Evolutionary conservation across 2,113 vertebrate genomes (phyloP), one percentile per base, ranked within the genome.

Genomic region (Daboia siamensis): DNA sequence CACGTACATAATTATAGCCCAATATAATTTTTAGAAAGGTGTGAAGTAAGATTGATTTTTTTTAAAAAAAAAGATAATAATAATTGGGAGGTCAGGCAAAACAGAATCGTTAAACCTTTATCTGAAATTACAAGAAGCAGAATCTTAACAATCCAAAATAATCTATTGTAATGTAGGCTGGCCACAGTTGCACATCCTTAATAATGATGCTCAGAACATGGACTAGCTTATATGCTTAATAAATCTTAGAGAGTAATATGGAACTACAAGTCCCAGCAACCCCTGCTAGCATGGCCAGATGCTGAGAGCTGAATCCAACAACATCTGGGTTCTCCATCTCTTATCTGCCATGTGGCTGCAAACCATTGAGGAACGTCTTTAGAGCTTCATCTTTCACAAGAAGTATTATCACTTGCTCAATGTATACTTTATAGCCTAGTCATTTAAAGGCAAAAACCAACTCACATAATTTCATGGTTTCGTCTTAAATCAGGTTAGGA

Each of bases 141-240:
- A 26, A 91, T 88, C 89, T 46, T 93, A 90, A 89, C 93, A 93
- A 93, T 94, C 93, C 92, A 92, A 93, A 92, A 92, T 91, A 94
- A 93, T 93, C 86, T 95, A 95, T 90, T 95, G 57, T 85, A 95
- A 20, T 94, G 23, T 17, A 6, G 2, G 17, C 12, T 55, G 80
- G 94, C 95, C 85, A 90, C 80, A 94, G 95, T 10, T 96, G 93
- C 52, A 59, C 23, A 93, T 92, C 54, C 85, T 90, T 90, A 92
- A 80, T 89, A 59, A 29, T 92, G 91, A 96, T 94, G 93, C 90
- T 54, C 13, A 33, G 29, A 74, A 33, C n/a, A 8, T 17, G n/a
- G 64, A 2, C n/a, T 74, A 69, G 29, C 4, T 74, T 33, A 33
- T 7, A 74, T 39, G 3, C n/a, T 74, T 33, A 39, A 74, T 20